phyloP scores from a whole-genome alignment of 2,888 invertebrate genomes.

The Pristionchus maxplancki region DNA sequence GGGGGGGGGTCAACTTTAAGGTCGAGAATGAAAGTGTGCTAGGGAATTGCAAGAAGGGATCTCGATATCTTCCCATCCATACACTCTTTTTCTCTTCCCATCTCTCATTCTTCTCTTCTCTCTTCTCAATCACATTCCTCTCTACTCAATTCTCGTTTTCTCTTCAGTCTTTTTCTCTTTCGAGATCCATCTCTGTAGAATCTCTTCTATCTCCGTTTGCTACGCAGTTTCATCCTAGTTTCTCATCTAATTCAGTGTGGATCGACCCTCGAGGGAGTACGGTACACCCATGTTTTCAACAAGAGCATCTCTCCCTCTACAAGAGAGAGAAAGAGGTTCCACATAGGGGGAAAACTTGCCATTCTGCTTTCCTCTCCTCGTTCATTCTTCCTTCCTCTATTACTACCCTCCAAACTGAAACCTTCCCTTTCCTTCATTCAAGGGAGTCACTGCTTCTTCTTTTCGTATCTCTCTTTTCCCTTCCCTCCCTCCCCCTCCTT shows the following conservation, averaged over 20 bases:
- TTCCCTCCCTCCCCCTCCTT: not conserved
- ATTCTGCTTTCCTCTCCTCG: conserved; percentile 11
- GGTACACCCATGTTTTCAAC: conserved; percentile 25
- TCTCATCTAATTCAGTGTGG: not conserved
- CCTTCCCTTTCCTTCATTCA: not conserved
- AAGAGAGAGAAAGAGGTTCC: conserved; percentile 27
- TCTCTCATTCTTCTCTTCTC: not conserved
- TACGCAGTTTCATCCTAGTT: conserved; percentile 27
- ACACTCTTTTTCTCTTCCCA: conserved; percentile 27
- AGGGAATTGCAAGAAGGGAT: not conserved
- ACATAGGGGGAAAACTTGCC: conserved; percentile 43
- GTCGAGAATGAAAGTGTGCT: conserved; percentile 31
- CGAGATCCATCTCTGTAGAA: not conserved
- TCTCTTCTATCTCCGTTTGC: not conserved
- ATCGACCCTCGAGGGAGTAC: not conserved
- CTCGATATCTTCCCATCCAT: not conserved
- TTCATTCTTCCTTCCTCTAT: conserved; percentile 21
- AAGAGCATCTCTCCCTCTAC: not conserved
- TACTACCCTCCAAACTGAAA: not conserved
- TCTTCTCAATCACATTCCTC: conserved; percentile 11
- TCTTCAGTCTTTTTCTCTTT: not conserved
- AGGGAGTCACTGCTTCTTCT: not conserved
- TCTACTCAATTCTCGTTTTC: conserved; percentile 40
- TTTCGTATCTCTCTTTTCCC: conserved; percentile 16
- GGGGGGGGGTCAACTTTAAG: conserved; percentile 38